These are phyloP conservation scores for Nannoperca australis DNA, from an alignment of 2,797 vertebrate species.

Conservation along the genomic window DNA sequence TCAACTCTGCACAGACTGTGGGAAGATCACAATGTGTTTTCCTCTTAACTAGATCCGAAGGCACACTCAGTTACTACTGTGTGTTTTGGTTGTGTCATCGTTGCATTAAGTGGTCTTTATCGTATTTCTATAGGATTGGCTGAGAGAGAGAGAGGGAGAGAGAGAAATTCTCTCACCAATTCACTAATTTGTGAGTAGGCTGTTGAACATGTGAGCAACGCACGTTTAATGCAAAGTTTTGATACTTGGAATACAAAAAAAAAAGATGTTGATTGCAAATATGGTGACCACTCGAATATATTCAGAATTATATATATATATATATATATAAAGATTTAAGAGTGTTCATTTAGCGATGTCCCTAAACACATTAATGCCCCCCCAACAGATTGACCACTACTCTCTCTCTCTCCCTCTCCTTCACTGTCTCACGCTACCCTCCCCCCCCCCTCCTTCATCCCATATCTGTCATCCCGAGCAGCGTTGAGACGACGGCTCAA, in stretches of 20 bases:
- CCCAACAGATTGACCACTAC: constrained; percentile 53
- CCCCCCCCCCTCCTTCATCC: constrained; percentile 50
- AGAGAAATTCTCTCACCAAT: too few relatives aligned
- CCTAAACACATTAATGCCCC: too few relatives aligned
- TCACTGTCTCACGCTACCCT: constrained; percentile 26
- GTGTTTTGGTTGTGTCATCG: background rate
- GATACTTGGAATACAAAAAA: background rate
- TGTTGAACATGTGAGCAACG: background rate
- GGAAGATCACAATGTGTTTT: background rate
- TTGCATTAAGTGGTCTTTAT: background rate
- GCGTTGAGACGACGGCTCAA: constrained; percentile 55
- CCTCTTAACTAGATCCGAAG: background rate
- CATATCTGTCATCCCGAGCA: constrained; percentile 77
- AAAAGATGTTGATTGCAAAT: background rate
- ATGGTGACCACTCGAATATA: background rate
- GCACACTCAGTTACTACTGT: background rate
- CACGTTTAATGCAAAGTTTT: constrained; percentile 5
- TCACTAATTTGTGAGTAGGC: too few relatives aligned
- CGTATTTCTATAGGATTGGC: background rate
- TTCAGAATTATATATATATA: background rate
- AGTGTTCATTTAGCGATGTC: background rate
- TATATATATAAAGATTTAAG: too few relatives aligned
- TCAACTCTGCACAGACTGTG: background rate
- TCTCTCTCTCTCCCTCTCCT: background rate
- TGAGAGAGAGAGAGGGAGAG: background rate